A percentile compares a stretch with the other conserved stretches of the same genome.
Evolutionary conservation across 2,888 invertebrate species (phyloP).

Genomic region (Euproctis similis): DNA sequence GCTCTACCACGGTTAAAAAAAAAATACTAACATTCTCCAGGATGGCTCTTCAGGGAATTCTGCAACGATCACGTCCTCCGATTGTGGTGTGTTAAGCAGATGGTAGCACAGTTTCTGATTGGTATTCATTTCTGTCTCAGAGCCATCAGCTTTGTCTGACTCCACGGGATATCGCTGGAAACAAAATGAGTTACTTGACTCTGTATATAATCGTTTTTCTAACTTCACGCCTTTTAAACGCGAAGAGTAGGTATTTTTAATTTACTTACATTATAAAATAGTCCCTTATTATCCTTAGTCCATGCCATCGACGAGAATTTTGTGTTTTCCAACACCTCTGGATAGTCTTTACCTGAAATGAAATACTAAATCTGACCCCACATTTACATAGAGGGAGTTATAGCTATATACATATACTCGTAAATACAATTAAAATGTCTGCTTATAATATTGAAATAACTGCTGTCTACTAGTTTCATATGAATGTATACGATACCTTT

Average conservation of each 20-base stretch:
- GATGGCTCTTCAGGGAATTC: conserved; percentile 94
- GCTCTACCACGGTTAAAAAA: no score
- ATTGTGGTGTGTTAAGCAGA: conserved; percentile 87
- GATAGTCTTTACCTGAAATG: conserved; percentile 86
- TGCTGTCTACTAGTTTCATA: no score
- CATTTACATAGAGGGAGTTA: no score
- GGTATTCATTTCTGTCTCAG: conserved; percentile 89
- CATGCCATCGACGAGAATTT: conserved; percentile 95
- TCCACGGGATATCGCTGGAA: conserved; percentile 86
- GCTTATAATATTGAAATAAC: no score
- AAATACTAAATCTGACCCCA: no score
- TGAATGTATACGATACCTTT: no score
- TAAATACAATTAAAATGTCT: no score
- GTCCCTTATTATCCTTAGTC: conserved; percentile 95
- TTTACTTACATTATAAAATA: conserved; percentile 90
- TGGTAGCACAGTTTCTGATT: conserved; percentile 98
- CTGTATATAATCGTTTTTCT: no score
- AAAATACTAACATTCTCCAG: conserved; percentile 91
- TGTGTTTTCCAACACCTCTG: conserved; percentile 92
- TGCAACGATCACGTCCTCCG: conserved; percentile 89
- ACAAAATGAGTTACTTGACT: no score
- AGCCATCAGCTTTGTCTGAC: conserved; percentile 91
- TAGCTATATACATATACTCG: no score
- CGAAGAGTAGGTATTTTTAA: no score
- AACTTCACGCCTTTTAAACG: no score